Evolutionary conservation across 2,113 vertebrate species (phyloP).

Genomic region (Anoplopoma fimbria): DNA sequence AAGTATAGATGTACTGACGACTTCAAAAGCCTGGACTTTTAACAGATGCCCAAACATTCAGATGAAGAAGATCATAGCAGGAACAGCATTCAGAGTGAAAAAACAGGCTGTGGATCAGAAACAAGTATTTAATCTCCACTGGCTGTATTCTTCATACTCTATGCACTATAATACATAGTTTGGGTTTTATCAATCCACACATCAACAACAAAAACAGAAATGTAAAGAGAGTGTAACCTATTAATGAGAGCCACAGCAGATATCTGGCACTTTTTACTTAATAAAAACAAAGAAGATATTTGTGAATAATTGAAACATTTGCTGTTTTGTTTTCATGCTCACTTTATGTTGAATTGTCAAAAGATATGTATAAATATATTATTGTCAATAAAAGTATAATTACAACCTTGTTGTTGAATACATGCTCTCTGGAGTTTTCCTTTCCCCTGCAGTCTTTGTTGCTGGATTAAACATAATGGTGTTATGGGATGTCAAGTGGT

Average conservation of each 20-base stretch:
- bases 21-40: constrained; percentile 90
- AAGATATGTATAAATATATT: constrained; percentile 52
- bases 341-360: constrained; percentile 58
- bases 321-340: constrained; percentile 28
- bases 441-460: neutral
- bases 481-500: constrained; percentile 1
- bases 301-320: constrained; percentile 39
- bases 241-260: constrained; percentile 28
- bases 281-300: constrained; percentile 20
- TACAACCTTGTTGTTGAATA: neutral
- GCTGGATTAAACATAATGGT: constrained; percentile 33
- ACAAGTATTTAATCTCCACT: constrained; percentile 30
- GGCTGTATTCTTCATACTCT: constrained; percentile 54
- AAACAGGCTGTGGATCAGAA: constrained; percentile 35
- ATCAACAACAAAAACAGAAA: constrained; percentile 14
- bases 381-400: constrained; percentile 70
- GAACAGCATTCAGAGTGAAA: constrained; percentile 19
- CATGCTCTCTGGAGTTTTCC: neutral
- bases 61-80: constrained; percentile 8
- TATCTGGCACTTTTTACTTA: constrained; percentile 24
- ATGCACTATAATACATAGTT: constrained; percentile 60
- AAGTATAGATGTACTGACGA: constrained; percentile 87
- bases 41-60: constrained; percentile 30
- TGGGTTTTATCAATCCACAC: constrained; percentile 36
- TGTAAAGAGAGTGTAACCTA: neutral